A percentile compares a stretch with the other conserved stretches of the same genome.
These are phyloP conservation scores for Drosophila sp. DNA, from an alignment of 1,140 invertebrate species.

Conservation along the genomic window DNA sequence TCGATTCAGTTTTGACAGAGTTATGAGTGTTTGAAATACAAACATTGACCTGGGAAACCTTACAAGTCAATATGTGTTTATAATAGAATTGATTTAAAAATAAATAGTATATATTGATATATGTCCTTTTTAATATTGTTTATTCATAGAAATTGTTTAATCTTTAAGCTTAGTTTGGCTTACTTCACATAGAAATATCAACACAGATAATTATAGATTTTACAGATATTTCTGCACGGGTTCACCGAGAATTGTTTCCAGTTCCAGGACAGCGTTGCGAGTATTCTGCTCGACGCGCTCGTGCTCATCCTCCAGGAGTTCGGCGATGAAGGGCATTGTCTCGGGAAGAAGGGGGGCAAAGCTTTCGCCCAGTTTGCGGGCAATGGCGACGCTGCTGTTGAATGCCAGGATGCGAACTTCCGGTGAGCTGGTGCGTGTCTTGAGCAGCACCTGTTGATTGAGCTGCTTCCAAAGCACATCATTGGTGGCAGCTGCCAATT, in stretches of 20 bases:
- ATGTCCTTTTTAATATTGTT: too few relatives aligned
- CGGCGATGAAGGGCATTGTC: slow-evolving; percentile 93
- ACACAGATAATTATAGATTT: background rate
- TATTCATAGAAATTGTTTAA: too few relatives aligned
- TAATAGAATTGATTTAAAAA: too few relatives aligned
- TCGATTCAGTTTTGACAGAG: too few relatives aligned
- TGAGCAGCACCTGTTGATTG: slow-evolving; percentile 95
- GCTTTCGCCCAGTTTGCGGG: slow-evolving; percentile 91
- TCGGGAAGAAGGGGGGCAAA: slow-evolving; percentile 92
- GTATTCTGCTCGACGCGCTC: slow-evolving; percentile 90
- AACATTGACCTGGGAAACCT: too few relatives aligned
- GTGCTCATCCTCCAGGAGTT: slow-evolving; percentile 93
- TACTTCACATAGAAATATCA: too few relatives aligned
- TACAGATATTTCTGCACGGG: slow-evolving; percentile 92
- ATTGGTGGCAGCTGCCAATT: slow-evolving; percentile 92
- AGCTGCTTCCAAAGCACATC: slow-evolving; percentile 95
- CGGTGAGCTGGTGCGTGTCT: slow-evolving; percentile 91
- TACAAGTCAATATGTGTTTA: too few relatives aligned
- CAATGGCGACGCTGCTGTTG: slow-evolving; percentile 89
- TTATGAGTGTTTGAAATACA: too few relatives aligned
- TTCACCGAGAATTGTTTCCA: slow-evolving; percentile 93
- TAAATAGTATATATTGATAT: too few relatives aligned
- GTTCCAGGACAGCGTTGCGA: slow-evolving; percentile 89
- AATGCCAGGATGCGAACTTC: slow-evolving; percentile 87
- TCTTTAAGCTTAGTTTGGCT: too few relatives aligned